phyloP scores from a whole-genome alignment of 2,797 vertebrate genomes.

The Paguma larvata region DNA sequence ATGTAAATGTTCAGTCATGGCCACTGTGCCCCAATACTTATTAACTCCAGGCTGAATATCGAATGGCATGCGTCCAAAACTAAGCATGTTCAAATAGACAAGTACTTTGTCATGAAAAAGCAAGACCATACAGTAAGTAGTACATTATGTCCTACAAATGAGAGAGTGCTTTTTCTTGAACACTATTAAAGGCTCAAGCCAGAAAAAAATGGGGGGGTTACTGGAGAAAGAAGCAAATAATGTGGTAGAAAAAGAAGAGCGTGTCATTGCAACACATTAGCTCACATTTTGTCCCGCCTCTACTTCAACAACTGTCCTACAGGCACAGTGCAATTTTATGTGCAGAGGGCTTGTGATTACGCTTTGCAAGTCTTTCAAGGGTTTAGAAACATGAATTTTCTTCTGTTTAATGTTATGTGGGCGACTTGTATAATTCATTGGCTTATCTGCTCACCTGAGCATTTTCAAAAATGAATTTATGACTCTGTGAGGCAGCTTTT shows the following conservation, averaged over 20 bases:
- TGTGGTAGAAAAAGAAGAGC: not conserved
- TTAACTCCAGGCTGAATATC: conserved; percentile 81
- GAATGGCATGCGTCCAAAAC: conserved; percentile 77
- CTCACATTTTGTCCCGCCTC: conserved; percentile 36
- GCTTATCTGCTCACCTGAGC: conserved; percentile 55
- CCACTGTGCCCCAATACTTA: conserved; percentile 83
- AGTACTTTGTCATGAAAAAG: conserved; percentile 78
- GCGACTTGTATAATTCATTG: conserved; percentile 22
- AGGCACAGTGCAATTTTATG: not conserved
- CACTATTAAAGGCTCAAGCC: conserved; percentile 23
- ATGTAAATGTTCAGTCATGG: conserved; percentile 88
- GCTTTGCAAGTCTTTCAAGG: conserved; percentile 29
- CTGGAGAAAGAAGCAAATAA: not conserved
- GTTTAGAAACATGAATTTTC: conserved; percentile 5
- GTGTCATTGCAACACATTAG: not conserved
- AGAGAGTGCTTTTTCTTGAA: conserved; percentile 53
- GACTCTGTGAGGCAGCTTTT: conserved; percentile 3
- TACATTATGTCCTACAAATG: conserved; percentile 51
- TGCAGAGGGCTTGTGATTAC: not conserved
- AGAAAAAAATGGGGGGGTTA: conserved; percentile 6
- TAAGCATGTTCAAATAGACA: conserved; percentile 77
- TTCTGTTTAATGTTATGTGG: not conserved
- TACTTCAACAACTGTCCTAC: conserved; percentile 50
- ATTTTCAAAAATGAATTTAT: conserved; percentile 55
- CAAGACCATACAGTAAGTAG: conserved; percentile 26